Percentiles rank a stretch among this genome's conserved stretches.
Conservation (phyloP, 2,888 invertebrate species). For the Pseudolycoriella hygida region DNA sequence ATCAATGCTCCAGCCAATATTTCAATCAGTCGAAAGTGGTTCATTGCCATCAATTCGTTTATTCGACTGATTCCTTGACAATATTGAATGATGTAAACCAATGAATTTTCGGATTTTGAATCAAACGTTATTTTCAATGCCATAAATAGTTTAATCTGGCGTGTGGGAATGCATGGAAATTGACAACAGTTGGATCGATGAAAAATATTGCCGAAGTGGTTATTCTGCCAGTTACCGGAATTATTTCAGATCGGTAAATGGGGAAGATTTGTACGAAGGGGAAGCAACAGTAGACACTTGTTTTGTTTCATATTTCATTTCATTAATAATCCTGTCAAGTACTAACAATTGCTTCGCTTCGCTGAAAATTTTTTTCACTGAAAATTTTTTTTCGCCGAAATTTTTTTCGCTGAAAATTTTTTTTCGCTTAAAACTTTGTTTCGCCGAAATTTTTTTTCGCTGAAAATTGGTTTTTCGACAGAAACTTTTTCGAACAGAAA, state of each 20-base stretch:
- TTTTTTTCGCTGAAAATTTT: too few relatives aligned
- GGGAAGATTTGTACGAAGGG: constrained; percentile 1
- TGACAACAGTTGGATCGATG: constrained; percentile 53
- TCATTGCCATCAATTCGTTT: constrained; percentile 31
- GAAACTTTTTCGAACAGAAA: too few relatives aligned
- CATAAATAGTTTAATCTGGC: constrained; percentile 40
- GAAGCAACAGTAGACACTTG: too few relatives aligned
- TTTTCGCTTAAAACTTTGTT: too few relatives aligned
- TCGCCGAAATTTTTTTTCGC: too few relatives aligned
- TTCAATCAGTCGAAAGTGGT: constrained; percentile 21
- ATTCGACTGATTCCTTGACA: constrained; percentile 37
- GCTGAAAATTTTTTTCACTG: too few relatives aligned
- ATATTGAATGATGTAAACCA: constrained; percentile 44
- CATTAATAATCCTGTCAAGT: too few relatives aligned
- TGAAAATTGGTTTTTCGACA: too few relatives aligned
- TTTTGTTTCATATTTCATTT: too few relatives aligned
- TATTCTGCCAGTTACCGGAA: constrained; percentile 45
- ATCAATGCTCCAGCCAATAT: constrained; percentile 23
- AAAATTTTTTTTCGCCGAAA: too few relatives aligned
- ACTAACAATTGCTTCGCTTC: too few relatives aligned
- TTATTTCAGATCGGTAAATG: constrained; percentile 44
- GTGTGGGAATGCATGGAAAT: constrained; percentile 50
- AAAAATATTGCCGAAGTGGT: constrained; percentile 58
- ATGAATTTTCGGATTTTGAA: neutral
- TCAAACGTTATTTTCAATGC: neutral